Evolutionary conservation across 2,888 invertebrate genomes (phyloP), one percentile per base, ranked within the genome.

Genomic region (Incurvaria masculella): DNA sequence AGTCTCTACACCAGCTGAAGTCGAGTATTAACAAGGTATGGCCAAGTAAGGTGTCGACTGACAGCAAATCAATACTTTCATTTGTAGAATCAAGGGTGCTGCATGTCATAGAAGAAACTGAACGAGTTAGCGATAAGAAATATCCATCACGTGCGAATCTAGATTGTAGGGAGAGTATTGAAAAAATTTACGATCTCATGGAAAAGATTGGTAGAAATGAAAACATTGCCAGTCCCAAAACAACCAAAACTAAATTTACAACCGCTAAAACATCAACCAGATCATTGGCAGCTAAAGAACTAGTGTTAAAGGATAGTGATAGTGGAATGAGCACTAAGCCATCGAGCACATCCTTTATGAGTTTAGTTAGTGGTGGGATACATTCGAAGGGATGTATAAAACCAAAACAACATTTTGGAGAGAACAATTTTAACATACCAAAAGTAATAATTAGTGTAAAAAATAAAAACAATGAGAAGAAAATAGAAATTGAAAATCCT

Each of bases 101-200:
- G 3, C 11, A 33, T 11, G 17, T 26, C 21, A 53, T 46, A 33
- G 44, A 49, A 21, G 55, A 56, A 14, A 5, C 49, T 4, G 66
- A 63, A 49, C 63, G 61, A 51, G 16, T 45, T 1, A 52, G 2
- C 16, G 17, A 44, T 11, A 23, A 44, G 26, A 26, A 44, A 23
- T 14, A 14, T 4, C 14, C 55, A 2, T 51, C 61, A 3, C 33
- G 33, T 33, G 4, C 14, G 11, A 52, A 67, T 5, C 46, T 66
- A 3, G 68, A 71, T 56, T 74, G 70, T 49, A 65, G 67, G 53
- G 69, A 68, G 56, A 74, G 70, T 54, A 74, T 76, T 48, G 69
- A 74, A 44, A 69, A 72, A 61, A 63, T 76, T 52, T 75, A 74
- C 52, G 59, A 62, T 51, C 61, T 78, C 42, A 68, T 78, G 56